Conservation (phyloP, 2,888 invertebrate genomes). For the Phortica magna region DNA sequence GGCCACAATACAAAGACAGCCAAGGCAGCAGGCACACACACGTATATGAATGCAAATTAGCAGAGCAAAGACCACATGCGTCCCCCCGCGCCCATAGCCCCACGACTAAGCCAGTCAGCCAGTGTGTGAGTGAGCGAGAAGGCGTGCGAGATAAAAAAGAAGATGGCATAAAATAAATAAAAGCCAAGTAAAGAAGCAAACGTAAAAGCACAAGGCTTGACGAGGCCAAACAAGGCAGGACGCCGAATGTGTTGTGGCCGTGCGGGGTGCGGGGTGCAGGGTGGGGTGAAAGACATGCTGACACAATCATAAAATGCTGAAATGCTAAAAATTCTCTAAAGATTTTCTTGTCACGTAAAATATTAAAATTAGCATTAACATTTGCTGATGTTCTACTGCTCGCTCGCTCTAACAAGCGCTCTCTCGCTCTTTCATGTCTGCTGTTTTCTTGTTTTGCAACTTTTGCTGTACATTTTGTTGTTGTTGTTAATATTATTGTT, state of each 20-base stretch:
- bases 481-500: slow-evolving; percentile 36
- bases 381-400: slow-evolving; percentile 38
- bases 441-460: slow-evolving; percentile 36
- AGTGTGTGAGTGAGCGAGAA: neutral
- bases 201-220: no score
- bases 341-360: slow-evolving; percentile 75
- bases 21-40: no score
- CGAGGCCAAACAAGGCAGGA: neutral
- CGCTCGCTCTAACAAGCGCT: neutral
- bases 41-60: slow-evolving; percentile 38
- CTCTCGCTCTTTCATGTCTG: neutral
- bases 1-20: slow-evolving; percentile 2
- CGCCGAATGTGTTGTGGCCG: neutral
- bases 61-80: slow-evolving; percentile 13
- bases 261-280: neutral
- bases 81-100: no score
- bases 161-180: slow-evolving; percentile 20
- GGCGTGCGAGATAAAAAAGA: neutral
- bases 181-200: slow-evolving; percentile 16
- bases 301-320: slow-evolving; percentile 32
- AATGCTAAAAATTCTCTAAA: slow-evolving; percentile 37
- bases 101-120: no score
- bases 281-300: neutral
- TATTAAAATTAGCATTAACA: slow-evolving; percentile 76
- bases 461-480: slow-evolving; percentile 37